Conservation (phyloP, 2,113 vertebrate genomes). For the Loxodonta africana region DNA sequence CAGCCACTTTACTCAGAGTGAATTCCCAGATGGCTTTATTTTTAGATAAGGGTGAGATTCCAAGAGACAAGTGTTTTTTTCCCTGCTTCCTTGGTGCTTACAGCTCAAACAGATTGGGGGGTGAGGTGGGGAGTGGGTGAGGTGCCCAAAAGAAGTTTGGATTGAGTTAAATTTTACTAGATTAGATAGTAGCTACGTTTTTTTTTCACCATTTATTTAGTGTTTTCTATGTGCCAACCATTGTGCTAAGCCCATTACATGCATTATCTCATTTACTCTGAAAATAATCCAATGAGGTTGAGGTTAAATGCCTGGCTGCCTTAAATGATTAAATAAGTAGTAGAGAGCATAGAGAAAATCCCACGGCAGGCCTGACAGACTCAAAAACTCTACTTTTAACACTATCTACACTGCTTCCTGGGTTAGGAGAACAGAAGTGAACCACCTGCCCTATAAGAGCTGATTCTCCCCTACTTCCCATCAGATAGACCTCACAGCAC, state of each 20-base stretch:
- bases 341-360: neutral
- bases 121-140: neutral
- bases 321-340: neutral
- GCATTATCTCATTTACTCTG: conserved; percentile 16
- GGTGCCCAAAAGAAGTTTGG: neutral
- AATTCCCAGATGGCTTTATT: conserved; percentile 63
- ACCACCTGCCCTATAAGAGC: neutral
- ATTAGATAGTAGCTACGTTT: neutral
- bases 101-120: neutral
- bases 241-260: neutral
- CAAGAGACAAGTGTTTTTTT: conserved; percentile 40
- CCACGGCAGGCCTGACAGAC: neutral
- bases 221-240: neutral
- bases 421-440: neutral
- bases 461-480: neutral
- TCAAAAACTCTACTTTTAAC: neutral
- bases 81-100: neutral
- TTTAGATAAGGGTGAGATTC: conserved; percentile 64
- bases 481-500: neutral
- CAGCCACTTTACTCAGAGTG: conserved; percentile 50
- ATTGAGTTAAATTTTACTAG: conserved; percentile 30
- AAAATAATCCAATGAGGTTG: neutral
- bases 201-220: neutral
- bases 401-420: neutral
- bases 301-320: neutral